Evolutionary conservation across 2,888 invertebrate species (phyloP).

Genomic region (Parelbella ahira): DNA sequence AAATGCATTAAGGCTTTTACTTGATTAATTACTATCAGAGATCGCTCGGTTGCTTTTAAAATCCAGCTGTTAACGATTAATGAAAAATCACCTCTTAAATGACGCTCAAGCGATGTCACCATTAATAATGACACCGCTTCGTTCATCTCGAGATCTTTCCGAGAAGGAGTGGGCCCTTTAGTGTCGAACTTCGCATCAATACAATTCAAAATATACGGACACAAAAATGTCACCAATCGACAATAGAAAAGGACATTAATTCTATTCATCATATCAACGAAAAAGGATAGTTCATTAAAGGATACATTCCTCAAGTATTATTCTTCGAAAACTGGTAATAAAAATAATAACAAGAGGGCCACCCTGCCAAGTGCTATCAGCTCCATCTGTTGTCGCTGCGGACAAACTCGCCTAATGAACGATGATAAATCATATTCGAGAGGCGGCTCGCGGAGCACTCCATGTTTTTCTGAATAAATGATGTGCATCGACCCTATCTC

Average conservation of each 20-base stretch:
- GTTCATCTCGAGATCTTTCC: slow-evolving; percentile 36
- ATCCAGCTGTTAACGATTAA: slow-evolving; percentile 21
- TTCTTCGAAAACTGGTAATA: slow-evolving; percentile 80
- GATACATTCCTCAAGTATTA: slow-evolving; percentile 79
- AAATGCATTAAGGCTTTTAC: slow-evolving; percentile 9
- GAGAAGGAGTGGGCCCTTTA: slow-evolving; percentile 53
- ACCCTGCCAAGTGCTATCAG: slow-evolving; percentile 81
- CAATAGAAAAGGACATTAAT: slow-evolving; percentile 75
- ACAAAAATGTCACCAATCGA: slow-evolving; percentile 74
- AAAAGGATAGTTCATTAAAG: slow-evolving; percentile 81
- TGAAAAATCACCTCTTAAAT: slow-evolving; percentile 25
- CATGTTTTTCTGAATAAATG: slow-evolving; percentile 50
- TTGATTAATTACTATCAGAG: slow-evolving; percentile 16
- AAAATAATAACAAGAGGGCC: slow-evolving; percentile 80
- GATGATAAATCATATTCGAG: slow-evolving; percentile 82
- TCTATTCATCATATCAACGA: slow-evolving; percentile 77
- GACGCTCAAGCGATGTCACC: slow-evolving; percentile 23
- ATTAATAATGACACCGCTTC: slow-evolving; percentile 31
- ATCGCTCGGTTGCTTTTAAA: slow-evolving; percentile 19
- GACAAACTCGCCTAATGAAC: slow-evolving; percentile 81
- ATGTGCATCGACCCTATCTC: slow-evolving; percentile 22
- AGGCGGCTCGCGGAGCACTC: slow-evolving; percentile 66
- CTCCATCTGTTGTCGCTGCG: slow-evolving; percentile 81
- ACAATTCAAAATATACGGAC: slow-evolving; percentile 42
- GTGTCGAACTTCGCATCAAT: slow-evolving; percentile 31